Evolutionary conservation across 2,797 vertebrate species (phyloP).

Genomic region (Carcharodon carcharias): DNA sequence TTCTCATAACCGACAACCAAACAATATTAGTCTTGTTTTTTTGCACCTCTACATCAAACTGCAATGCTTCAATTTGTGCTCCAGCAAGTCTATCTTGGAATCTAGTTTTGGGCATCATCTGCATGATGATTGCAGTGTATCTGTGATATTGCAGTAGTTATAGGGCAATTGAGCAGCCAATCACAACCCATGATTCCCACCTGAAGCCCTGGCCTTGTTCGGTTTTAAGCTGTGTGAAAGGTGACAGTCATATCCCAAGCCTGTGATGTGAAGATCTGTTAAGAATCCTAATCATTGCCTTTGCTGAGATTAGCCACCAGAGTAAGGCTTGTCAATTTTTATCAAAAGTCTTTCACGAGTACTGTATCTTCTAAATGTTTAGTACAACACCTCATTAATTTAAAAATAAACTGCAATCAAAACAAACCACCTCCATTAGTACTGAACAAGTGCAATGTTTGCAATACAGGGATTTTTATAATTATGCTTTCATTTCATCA

Average conservation of each 20-base stretch:
- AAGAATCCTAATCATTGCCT: not conserved
- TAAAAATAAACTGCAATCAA: not conserved
- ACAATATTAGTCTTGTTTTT: not conserved
- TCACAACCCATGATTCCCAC: not conserved
- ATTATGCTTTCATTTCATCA: not conserved
- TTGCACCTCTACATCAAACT: not conserved
- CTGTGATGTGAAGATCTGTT: not conserved
- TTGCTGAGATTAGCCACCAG: not conserved
- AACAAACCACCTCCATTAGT: not conserved
- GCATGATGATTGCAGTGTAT: too few relatives aligned
- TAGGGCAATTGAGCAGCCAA: not conserved
- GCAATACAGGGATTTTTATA: not conserved
- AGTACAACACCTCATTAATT: not conserved
- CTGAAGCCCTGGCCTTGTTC: not conserved
- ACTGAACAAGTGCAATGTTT: not conserved
- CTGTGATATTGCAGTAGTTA: not conserved
- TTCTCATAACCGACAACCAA: not conserved
- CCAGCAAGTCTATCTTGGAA: too few relatives aligned
- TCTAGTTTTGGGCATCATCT: not conserved
- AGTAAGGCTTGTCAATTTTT: not conserved
- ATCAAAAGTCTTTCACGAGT: not conserved
- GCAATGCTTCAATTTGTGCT: not conserved
- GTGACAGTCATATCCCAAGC: not conserved
- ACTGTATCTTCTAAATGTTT: not conserved
- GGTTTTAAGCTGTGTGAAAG: not conserved